These are phyloP conservation scores for Hemitrygon akajei DNA, from an alignment of 2,797 vertebrate genomes.

Conservation along the genomic window DNA sequence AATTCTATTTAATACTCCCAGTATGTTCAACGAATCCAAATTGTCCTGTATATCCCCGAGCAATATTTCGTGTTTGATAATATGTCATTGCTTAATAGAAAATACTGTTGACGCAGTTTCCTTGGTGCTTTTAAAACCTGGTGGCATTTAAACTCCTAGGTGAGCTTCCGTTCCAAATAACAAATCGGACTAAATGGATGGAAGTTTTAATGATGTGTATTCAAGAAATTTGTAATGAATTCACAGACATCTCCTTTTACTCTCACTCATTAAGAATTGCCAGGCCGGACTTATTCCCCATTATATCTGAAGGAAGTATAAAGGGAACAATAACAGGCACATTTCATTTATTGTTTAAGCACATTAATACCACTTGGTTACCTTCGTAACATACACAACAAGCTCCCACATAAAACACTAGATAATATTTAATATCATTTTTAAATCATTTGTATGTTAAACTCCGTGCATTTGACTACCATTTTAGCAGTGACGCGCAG, in stretches of 20 bases:
- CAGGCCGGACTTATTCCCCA: background rate
- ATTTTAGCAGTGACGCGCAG: background rate
- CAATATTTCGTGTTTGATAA: background rate
- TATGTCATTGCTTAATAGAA: background rate
- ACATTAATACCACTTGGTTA: background rate
- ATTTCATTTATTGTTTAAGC: conserved; percentile 13
- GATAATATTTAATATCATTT: background rate
- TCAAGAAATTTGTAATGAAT: background rate
- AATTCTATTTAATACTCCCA: background rate
- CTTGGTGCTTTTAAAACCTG: background rate
- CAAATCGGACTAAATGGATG: background rate
- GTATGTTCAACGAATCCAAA: background rate
- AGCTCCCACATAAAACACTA: background rate
- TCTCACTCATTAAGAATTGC: conserved; percentile 10
- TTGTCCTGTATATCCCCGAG: background rate
- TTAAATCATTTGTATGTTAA: background rate
- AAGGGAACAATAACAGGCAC: background rate
- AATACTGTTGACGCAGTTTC: background rate
- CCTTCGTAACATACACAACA: background rate
- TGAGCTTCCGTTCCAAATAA: conserved; percentile 10
- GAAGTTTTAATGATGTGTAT: background rate
- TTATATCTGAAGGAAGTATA: conserved; percentile 19
- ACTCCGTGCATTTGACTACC: background rate
- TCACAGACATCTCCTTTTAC: background rate
- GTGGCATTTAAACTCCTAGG: background rate